Evolutionary conservation across 37 sponge, comb jelly and placozoan species (phyloP).

Genomic region (Aphrocallistes beatrix): DNA sequence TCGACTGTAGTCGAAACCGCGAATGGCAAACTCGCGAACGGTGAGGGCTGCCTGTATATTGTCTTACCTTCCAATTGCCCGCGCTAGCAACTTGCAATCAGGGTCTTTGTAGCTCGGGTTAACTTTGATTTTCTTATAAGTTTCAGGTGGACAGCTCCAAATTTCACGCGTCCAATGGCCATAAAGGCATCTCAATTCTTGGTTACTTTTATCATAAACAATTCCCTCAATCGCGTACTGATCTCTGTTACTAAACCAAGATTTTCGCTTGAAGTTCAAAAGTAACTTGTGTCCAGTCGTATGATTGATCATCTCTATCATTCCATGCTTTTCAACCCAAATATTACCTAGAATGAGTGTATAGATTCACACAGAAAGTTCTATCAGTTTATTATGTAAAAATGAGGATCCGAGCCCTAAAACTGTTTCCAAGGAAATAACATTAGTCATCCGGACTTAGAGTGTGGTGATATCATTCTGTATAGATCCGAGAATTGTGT

Average conservation of each 20-base stretch:
- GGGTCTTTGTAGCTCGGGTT: not conserved
- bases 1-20: too few species aligned
- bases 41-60: not conserved
- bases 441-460: too few species aligned
- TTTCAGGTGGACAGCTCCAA: slow-evolving; percentile 16
- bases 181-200: not conserved
- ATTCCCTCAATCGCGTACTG: not conserved
- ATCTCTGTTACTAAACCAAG: not conserved
- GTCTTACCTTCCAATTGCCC: not conserved
- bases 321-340: not conserved
- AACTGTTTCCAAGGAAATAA: too few species aligned
- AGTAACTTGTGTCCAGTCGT: not conserved
- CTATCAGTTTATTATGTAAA: too few species aligned
- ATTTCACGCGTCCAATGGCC: not conserved
- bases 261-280: not conserved
- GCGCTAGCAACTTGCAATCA: not conserved
- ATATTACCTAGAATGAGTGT: not conserved
- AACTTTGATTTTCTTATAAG: not conserved
- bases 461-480: too few species aligned
- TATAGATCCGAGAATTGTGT: too few species aligned
- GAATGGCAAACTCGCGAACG: too few species aligned
- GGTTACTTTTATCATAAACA: not conserved
- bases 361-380: too few species aligned
- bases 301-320: not conserved
- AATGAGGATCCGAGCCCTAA: too few species aligned